These are phyloP conservation scores for Xiphias gladius DNA, from an alignment of 2,113 vertebrate genomes.

Conservation along the genomic window DNA sequence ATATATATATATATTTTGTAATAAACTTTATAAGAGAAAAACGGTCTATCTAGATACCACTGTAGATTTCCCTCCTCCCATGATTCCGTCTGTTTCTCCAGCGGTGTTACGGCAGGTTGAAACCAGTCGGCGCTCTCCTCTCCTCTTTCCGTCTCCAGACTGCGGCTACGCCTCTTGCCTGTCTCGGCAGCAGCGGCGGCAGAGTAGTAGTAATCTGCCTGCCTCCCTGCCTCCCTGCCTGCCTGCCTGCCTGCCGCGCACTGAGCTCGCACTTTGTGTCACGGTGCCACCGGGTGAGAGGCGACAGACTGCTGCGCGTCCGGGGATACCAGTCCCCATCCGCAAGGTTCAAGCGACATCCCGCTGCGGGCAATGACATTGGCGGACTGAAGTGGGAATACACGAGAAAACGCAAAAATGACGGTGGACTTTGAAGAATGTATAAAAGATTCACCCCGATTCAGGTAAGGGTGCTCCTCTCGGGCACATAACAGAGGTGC, in stretches of 20 bases:
- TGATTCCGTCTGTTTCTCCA: conserved; percentile 3
- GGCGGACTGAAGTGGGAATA: conserved; percentile 70
- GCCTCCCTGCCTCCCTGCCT: too few species aligned
- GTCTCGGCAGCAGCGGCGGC: conserved; percentile 51
- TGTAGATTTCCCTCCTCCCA: not conserved
- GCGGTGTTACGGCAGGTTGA: not conserved
- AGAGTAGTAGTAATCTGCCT: conserved; percentile 65
- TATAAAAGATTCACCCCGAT: conserved; percentile 95
- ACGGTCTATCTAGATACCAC: not conserved
- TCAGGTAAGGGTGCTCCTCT: conserved; percentile 86
- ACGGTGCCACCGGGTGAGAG: conserved; percentile 71
- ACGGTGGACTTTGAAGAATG: conserved; percentile 98
- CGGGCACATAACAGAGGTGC: conserved; percentile 57
- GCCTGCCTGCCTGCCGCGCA: too few species aligned
- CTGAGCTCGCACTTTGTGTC: conserved; percentile 65
- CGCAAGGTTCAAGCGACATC: conserved; percentile 53
- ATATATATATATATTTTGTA: too few species aligned
- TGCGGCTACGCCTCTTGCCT: conserved; percentile 61
- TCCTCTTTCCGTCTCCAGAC: not conserved
- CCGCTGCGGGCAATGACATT: conserved; percentile 78
- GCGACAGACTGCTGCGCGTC: conserved; percentile 68
- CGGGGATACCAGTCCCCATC: conserved; percentile 55
- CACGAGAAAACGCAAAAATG: conserved; percentile 86
- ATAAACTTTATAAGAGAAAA: not conserved
- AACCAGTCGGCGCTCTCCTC: conserved; percentile 42